These are phyloP conservation scores for Metalampra italica DNA, from an alignment of 2,888 invertebrate species.

Conservation along the genomic window DNA sequence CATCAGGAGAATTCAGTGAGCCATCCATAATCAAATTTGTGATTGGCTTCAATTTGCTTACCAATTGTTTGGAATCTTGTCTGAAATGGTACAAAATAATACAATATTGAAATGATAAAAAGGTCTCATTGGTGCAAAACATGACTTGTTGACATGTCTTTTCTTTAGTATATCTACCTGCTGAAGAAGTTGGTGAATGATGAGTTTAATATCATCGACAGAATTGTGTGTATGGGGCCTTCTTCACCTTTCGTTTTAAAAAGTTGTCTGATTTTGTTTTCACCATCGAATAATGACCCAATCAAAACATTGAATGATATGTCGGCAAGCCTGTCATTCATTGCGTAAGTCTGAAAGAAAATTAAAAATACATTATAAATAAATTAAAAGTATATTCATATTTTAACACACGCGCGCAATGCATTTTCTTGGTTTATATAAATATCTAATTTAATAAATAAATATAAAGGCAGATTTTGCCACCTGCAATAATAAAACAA, in stretches of 20 bases:
- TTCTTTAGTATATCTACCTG: constrained; percentile 23
- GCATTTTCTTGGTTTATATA: too few relatives aligned
- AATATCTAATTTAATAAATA: too few relatives aligned
- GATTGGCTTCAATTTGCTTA: constrained; percentile 30
- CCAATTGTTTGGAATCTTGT: constrained; percentile 19
- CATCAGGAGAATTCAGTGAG: constrained; percentile 14
- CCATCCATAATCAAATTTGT: constrained; percentile 29
- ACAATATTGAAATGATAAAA: too few relatives aligned
- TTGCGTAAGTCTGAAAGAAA: constrained; percentile 28
- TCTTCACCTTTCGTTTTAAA: constrained; percentile 24
- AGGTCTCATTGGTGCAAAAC: too few relatives aligned
- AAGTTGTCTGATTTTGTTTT: constrained; percentile 20
- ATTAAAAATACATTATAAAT: background rate
- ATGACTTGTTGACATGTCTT: too few relatives aligned
- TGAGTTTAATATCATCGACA: constrained; percentile 26
- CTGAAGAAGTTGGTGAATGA: constrained; percentile 27
- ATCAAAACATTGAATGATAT: constrained; percentile 33
- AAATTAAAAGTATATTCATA: too few relatives aligned
- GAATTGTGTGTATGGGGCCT: constrained; percentile 29
- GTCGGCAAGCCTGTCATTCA: constrained; percentile 21
- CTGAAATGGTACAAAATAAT: constrained; percentile 24
- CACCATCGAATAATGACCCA: constrained; percentile 34
- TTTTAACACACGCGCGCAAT: too few relatives aligned
- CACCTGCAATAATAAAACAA: too few relatives aligned
- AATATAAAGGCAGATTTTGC: too few relatives aligned